Evolutionary conservation across 2,888 invertebrate species (phyloP), one percentile per base, ranked within the genome.

Genomic region (Nomada ruficornis): DNA sequence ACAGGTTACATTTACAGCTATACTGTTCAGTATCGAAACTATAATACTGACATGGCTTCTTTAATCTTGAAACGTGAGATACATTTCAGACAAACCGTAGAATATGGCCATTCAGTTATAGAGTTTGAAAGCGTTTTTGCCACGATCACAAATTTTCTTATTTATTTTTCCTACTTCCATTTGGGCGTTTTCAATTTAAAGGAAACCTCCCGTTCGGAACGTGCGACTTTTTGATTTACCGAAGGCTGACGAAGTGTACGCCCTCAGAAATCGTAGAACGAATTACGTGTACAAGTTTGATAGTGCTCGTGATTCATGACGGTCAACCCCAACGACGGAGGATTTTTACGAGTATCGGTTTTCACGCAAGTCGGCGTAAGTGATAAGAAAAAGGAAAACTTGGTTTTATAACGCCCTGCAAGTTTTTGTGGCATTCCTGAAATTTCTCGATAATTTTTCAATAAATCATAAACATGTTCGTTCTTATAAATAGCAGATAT

Each of bases 271-370:
- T 69, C 79, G 69, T 47, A 76, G 70, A 80, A 70, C 64, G 70
- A 65, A 76, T 80, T 76, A 80, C 79, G 54, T 50, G 77, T 69
- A 76, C 76, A 65, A 80, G 69, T 80, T 80, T 76, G 76, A 79
- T 76, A 54, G 64, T 57, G 63, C 52, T 36, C 47, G 69, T 69
- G 79, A 80, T 80, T 80, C 79, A 80, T 76, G 69, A 64, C 76
- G 76, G 79, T 70, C 76, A 70, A 65, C 44, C 69, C 29, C 7
- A 62, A 57, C 75, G 50, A n/a, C n/a, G 36, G 52, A 54, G 18
- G 62, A 59, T 44, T 76, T 76, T 76, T 69, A 76, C 76, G 70
- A 76, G 76, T 70, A 68, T 63, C 69, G 63, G 59, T 57, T 78
- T 68, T 62, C 57, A 50, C 42, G 42, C 63, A 15, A 42, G 42